These are phyloP conservation scores for Dryoscopus gambensis DNA, from an alignment of 2,113 vertebrate species.

Conservation along the genomic window DNA sequence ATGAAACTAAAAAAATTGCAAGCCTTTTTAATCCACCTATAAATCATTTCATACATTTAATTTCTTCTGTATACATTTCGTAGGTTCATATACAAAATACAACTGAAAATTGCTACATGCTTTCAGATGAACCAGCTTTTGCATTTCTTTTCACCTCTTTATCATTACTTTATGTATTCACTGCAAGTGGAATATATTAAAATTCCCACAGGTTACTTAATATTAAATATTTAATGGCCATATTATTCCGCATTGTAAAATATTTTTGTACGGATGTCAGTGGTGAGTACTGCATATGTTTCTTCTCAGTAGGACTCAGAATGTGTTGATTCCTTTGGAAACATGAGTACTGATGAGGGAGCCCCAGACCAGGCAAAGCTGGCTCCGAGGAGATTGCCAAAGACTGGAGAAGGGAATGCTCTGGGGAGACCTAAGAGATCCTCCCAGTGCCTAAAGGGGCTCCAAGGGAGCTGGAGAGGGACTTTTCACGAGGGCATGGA, in stretches of 20 bases:
- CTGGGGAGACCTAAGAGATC: background rate
- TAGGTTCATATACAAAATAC: slow-evolving; percentile 22
- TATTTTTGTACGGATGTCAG: background rate
- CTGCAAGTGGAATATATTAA: slow-evolving; percentile 16
- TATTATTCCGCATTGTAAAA: background rate
- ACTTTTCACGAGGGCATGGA: background rate
- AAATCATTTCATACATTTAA: slow-evolving; percentile 76
- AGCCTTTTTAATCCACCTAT: slow-evolving; percentile 68
- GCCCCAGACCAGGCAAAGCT: background rate
- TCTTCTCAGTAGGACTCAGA: background rate
- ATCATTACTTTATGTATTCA: background rate
- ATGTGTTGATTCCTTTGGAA: background rate
- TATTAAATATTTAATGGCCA: background rate
- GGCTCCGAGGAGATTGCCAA: no score
- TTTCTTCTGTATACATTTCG: slow-evolving; percentile 70
- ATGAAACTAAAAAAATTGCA: slow-evolving; percentile 70
- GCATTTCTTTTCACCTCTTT: background rate
- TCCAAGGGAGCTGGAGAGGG: background rate
- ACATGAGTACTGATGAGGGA: background rate
- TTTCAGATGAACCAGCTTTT: slow-evolving; percentile 34
- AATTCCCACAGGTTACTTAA: background rate
- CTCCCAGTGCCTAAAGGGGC: background rate
- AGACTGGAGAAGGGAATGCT: background rate
- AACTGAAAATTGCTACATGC: slow-evolving; percentile 57
- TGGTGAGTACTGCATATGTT: background rate